Evolutionary conservation across 1,140 invertebrate species (phyloP), one percentile per base, ranked within the genome.

Genomic region (Pogonomyrmex barbatus): DNA sequence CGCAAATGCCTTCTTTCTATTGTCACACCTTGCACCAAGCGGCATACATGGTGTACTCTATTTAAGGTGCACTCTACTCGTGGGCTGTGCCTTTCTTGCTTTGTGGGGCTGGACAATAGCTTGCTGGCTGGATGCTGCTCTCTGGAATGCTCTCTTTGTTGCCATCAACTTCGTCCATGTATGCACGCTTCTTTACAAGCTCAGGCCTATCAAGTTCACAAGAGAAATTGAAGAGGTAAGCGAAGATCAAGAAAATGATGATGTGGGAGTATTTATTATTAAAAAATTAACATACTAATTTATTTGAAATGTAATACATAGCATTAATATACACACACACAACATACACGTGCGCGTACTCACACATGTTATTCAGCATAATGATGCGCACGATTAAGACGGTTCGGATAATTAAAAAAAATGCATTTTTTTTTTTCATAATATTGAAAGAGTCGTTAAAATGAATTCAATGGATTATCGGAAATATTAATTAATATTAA

Each of bases 111-210:
- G 97, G 96, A 96, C 97, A 81, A 96, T 98, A 62, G 96, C 98
- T 90, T 98, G 98, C 94, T 97, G 97, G 91, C 95, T 98, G 87
- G 98, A 98, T 92, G 97, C 97, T 86, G 97, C 98, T 90, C 95
- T 98, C 68, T 98, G 98, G 98, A 98, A 98, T 92, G 96, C 96
- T 91, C 96, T 97, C 56, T 98, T 98, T 94, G 96, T 98, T 91
- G 94, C 96, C 88, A 97, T 98, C 92, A 98, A 98, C 95, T 96
- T 97, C 88, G 95, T 98, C 90, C 98, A 98, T 94, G 96, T 98
- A 84, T 96, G 97, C 90, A 96, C 97, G 89, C 96, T 98, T 88
- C 96, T 98, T 87, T 98, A 97, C 95, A 96, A 97, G 87, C 95
- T 98, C 91, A 96, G 97, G 91, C 98, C 98, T 12, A 97, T 98